These are phyloP conservation scores for Hirtodrosophila alboralis DNA, from an alignment of 2,888 invertebrate genomes.

Conservation along the genomic window DNA sequence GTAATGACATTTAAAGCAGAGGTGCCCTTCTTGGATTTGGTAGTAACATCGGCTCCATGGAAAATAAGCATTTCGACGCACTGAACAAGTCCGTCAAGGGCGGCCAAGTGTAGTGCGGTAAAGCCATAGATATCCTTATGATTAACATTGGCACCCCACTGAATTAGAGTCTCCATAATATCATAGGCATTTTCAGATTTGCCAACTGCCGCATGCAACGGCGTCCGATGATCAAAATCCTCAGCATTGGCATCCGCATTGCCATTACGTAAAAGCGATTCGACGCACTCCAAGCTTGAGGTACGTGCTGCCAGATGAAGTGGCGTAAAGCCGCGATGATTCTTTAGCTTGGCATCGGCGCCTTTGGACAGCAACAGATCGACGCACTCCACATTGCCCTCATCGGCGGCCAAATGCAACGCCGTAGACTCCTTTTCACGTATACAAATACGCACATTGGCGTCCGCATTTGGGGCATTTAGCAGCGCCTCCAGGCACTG, in stretches of 20 bases:
- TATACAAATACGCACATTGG: slow-evolving; percentile 88
- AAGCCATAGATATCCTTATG: slow-evolving; percentile 94
- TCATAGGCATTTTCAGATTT: slow-evolving; percentile 92
- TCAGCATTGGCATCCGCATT: slow-evolving; percentile 91
- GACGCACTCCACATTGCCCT: slow-evolving; percentile 92
- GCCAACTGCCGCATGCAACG: slow-evolving; percentile 93
- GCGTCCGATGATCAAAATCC: slow-evolving; percentile 92
- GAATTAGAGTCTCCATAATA: slow-evolving; percentile 90
- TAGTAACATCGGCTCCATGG: slow-evolving; percentile 95
- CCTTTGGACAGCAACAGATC: slow-evolving; percentile 89
- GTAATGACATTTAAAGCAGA: slow-evolving; percentile 93
- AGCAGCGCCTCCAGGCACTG: slow-evolving; percentile 90
- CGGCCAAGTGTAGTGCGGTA: slow-evolving; percentile 93
- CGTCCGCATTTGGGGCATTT: slow-evolving; percentile 89
- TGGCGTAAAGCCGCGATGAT: slow-evolving; percentile 92
- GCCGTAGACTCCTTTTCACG: slow-evolving; percentile 91
- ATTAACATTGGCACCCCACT: slow-evolving; percentile 93
- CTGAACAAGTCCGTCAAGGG: slow-evolving; percentile 92
- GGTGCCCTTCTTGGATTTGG: slow-evolving; percentile 93
- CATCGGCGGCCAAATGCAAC: slow-evolving; percentile 94
- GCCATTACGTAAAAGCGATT: slow-evolving; percentile 89
- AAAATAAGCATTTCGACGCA: slow-evolving; percentile 93
- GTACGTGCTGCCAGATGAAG: slow-evolving; percentile 93
- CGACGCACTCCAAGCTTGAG: slow-evolving; percentile 92
- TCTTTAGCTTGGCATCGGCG: slow-evolving; percentile 90